Percentiles rank a stretch among this genome's conserved stretches.
phyloP scores from a whole-genome alignment of 2,888 invertebrate species.

The Phengaris arion region DNA sequence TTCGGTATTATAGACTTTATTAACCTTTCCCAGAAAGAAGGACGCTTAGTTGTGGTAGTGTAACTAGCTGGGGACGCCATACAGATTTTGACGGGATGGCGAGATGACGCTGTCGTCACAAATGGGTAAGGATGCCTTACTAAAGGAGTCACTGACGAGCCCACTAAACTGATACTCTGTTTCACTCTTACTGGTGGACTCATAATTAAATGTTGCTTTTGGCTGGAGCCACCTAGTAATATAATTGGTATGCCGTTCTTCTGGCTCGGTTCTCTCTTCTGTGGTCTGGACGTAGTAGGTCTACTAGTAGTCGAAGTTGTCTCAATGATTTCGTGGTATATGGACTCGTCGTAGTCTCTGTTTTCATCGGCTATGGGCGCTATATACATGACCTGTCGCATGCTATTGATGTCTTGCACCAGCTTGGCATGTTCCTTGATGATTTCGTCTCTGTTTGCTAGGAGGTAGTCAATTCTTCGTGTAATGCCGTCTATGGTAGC shows the following conservation, averaged over 20 bases:
- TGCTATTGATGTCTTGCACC: conserved; percentile 70
- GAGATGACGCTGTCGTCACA: conserved; percentile 52
- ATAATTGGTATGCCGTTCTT: conserved; percentile 57
- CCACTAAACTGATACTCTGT: conserved; percentile 57
- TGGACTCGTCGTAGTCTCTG: conserved; percentile 67
- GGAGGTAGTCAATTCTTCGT: conserved; percentile 47
- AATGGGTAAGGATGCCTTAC: conserved; percentile 67
- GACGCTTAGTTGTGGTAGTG: conserved; percentile 51
- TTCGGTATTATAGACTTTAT: conserved; percentile 60
- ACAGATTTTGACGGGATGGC: conserved; percentile 60
- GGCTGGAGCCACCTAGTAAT: conserved; percentile 59
- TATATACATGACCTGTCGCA: conserved; percentile 61
- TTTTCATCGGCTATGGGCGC: conserved; percentile 57
- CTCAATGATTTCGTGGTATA: conserved; percentile 67
- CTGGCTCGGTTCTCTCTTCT: conserved; percentile 33
- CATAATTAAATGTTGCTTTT: conserved; percentile 53
- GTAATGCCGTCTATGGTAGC: conserved; percentile 35
- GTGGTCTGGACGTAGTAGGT: conserved; percentile 40
- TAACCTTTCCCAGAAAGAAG: conserved; percentile 59
- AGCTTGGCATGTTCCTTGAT: conserved; percentile 71
- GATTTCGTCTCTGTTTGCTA: conserved; percentile 53
- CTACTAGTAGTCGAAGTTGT: conserved; percentile 51
- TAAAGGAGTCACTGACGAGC: conserved; percentile 61
- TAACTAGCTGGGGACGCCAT: conserved; percentile 51
- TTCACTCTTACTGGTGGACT: conserved; percentile 55